Percentiles rank a stretch among this genome's conserved stretches.
phyloP scores from a whole-genome alignment of 2,113 vertebrate genomes.

The Lampris megalopsis region DNA sequence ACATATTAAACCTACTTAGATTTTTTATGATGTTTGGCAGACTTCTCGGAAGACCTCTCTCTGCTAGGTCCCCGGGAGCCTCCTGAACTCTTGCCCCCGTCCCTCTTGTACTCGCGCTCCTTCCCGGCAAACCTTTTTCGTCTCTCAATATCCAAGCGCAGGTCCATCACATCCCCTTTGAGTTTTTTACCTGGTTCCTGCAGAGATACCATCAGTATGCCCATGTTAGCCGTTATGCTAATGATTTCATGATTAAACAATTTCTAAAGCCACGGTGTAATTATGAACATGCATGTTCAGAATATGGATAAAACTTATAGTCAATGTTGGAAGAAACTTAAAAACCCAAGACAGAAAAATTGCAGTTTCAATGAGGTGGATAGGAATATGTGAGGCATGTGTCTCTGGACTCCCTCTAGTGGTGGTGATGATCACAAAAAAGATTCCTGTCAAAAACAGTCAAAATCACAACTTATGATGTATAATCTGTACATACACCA shows the following conservation, averaged over 20 bases:
- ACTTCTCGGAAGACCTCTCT: conserved; percentile 94
- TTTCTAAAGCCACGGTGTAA: conserved; percentile 23
- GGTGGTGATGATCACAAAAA: conserved; percentile 13
- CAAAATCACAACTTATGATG: not conserved
- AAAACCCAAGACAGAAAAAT: conserved; percentile 16
- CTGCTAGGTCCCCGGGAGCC: conserved; percentile 94
- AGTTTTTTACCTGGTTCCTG: conserved; percentile 92
- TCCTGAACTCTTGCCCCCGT: conserved; percentile 90
- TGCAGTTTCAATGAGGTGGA: not conserved
- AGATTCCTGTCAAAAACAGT: not conserved
- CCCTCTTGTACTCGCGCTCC: conserved; percentile 90
- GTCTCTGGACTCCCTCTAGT: conserved; percentile 38
- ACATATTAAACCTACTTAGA: conserved; percentile 80
- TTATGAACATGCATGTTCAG: conserved; percentile 18
- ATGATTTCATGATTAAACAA: not conserved
- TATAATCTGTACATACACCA: too few relatives aligned
- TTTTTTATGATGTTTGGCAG: conserved; percentile 96
- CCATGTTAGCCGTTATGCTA: not conserved
- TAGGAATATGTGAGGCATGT: not conserved
- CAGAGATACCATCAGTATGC: conserved; percentile 23
- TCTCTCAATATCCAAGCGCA: conserved; percentile 96
- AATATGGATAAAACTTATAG: conserved; percentile 17
- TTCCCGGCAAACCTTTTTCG: conserved; percentile 93
- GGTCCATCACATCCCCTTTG: conserved; percentile 94
- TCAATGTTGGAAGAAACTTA: conserved; percentile 38